Percentiles rank a stretch among this genome's conserved stretches.
These are phyloP conservation scores for Carettochelys insculpta DNA, from an alignment of 2,113 vertebrate genomes.

Conservation along the genomic window DNA sequence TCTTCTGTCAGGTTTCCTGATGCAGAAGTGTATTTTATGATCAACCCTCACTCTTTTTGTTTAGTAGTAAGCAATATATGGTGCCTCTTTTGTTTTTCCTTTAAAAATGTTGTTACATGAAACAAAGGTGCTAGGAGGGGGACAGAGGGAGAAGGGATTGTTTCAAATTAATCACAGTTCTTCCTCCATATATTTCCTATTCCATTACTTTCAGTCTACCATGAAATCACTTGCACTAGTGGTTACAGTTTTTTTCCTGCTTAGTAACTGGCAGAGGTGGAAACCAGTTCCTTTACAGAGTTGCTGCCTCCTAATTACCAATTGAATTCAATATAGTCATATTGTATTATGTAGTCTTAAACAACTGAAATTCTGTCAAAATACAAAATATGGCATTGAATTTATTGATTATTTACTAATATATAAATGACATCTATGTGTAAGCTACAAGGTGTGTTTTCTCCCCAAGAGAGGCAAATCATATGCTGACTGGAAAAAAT, in stretches of 20 bases:
- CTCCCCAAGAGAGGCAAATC: background rate
- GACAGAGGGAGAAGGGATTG: background rate
- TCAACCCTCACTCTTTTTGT: constrained; percentile 47
- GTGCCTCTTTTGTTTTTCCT: background rate
- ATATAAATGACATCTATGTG: background rate
- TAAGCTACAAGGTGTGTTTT: background rate
- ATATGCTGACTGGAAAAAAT: background rate
- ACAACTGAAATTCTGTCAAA: constrained; percentile 14
- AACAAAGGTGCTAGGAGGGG: background rate
- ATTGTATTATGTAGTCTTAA: background rate
- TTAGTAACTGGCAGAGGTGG: background rate
- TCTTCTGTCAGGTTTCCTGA: constrained; percentile 57
- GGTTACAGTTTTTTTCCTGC: background rate
- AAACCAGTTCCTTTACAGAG: background rate
- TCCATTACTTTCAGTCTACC: background rate
- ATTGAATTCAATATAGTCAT: constrained; percentile 36
- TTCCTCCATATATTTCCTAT: background rate
- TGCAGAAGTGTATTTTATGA: constrained; percentile 67
- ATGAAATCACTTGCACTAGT: background rate
- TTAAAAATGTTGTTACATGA: background rate
- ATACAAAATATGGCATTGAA: background rate
- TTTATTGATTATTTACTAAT: too few species aligned
- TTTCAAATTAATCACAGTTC: background rate
- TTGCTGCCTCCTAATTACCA: constrained; percentile 35
- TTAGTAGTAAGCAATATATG: constrained; percentile 39